These are phyloP conservation scores for Steinernema feltiae DNA, from an alignment of 1,140 invertebrate genomes.

Conservation along the genomic window DNA sequence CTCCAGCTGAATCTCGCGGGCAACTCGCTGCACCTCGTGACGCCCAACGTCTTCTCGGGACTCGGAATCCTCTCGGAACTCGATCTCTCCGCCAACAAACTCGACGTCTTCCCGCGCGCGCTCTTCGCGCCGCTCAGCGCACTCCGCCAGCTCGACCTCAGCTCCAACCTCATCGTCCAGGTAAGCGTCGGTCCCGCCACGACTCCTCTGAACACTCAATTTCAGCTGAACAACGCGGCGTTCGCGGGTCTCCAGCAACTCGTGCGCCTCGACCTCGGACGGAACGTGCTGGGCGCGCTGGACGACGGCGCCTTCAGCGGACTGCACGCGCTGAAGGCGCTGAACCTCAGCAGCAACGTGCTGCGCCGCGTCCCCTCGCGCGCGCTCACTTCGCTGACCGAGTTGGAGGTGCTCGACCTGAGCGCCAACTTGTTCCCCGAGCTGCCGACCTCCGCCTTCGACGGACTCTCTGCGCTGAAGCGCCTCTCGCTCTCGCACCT, in stretches of 20 bases:
- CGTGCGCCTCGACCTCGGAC: not conserved
- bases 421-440: conserved; percentile 11
- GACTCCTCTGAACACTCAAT: too few species aligned
- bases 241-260: not conserved
- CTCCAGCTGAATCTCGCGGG: conserved; percentile 8
- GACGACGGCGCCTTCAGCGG: not conserved
- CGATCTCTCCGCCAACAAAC: conserved; percentile 14
- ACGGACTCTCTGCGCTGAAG: not conserved
- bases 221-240: not conserved
- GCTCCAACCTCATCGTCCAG: conserved; percentile 2
- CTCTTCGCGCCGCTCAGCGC: not conserved
- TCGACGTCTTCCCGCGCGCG: not conserved
- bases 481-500: not conserved
- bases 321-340: not conserved
- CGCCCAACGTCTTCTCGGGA: conserved; percentile 9
- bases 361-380: not conserved
- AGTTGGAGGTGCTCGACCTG: not conserved
- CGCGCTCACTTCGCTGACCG: not conserved
- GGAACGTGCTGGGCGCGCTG: not conserved
- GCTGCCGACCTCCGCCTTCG: conserved; percentile 19
- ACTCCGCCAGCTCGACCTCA: conserved; percentile 7
- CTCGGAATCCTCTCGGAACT: conserved; percentile 1
- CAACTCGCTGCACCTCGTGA: conserved; percentile 12
- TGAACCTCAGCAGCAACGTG: not conserved
- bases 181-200: not conserved